Base-by-base conservation (phyloP, 30 jellyfish, hydroid and myxozoan genomes). In the Clytia hemisphaerica region DNA sequence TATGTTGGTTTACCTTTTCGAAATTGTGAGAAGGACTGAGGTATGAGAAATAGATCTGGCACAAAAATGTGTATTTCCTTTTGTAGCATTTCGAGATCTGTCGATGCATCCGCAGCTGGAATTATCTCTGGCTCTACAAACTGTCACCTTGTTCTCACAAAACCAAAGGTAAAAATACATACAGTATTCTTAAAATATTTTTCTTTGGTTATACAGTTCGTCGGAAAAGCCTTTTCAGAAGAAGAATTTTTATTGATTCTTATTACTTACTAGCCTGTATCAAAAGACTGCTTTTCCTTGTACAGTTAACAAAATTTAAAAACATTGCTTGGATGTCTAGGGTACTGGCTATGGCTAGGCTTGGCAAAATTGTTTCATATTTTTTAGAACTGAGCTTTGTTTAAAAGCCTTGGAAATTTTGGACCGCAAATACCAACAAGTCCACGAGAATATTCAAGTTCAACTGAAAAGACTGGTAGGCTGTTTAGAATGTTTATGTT, bases 391-490 rank as follows among this genome's bases (percentile, higher is more conserved):
- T 1, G 40, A 72, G 19, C 29, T 82, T 22, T 34, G 64, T 7
- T 18, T 26, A 3, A 49, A 58, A 21, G 83, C 79, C 50, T 67
- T 75, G 4, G 90, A 65, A n/a, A 21, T 67, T 37, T 73, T 83
- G 72, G 67, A 18, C 2, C 62, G 55, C 62, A 21, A 80, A 47
- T 73, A 53, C 47, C 75, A 45, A 46, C 63, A 61, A 35, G 48
- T 72, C 2, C 58, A 48, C 29, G 85, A 83, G 29, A 62, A 33
- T 29, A 73, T 76, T 26, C 55, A 72, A 50, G 61, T 83, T 0
- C 90, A 65, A 64, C 46, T 66, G 22, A 83, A 83, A 66, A 48
- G 62, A 22, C 73, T 83, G 83, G 94, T 83, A 65, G 7, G 83
- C 63, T 1, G 61, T 48, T 38, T 44, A 28, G 30, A 4, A 6